Evolutionary conservation across 1,140 invertebrate species (phyloP).

Genomic region (Brachionus manjavacas): DNA sequence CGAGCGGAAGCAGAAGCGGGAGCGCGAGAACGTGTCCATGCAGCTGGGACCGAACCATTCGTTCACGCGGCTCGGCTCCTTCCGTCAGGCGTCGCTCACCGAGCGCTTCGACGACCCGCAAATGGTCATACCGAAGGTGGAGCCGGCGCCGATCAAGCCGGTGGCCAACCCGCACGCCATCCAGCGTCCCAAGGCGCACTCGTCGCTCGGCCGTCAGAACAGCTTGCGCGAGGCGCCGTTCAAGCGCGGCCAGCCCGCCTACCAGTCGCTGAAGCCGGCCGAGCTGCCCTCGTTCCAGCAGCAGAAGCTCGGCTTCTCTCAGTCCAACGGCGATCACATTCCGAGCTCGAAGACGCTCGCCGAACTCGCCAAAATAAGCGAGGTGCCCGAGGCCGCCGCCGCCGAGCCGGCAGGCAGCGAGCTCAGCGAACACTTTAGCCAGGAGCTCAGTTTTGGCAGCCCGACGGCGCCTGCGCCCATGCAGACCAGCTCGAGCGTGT

Average conservation of each 20-base stretch:
- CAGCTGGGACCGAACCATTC: constrained; percentile 89
- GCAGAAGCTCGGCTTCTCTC: not conserved
- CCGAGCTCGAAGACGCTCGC: not conserved
- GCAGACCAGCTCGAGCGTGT: not conserved
- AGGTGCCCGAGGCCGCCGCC: not conserved
- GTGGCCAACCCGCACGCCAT: constrained; percentile 18
- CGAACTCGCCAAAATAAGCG: not conserved
- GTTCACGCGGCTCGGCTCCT: constrained; percentile 85
- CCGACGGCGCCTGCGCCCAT: not conserved
- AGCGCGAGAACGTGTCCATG: constrained; percentile 74
- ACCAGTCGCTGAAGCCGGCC: not conserved
- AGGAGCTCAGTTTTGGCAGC: not conserved
- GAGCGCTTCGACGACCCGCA: constrained; percentile 68
- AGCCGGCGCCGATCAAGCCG: not conserved
- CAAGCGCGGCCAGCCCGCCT: not conserved
- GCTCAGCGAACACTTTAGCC: not conserved
- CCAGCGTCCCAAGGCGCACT: not conserved
- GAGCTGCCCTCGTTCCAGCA: constrained; percentile 27
- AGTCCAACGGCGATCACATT: not conserved
- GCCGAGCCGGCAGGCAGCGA: too few species aligned
- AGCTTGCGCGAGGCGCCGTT: not conserved
- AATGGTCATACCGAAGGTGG: constrained; percentile 45
- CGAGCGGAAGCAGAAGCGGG: constrained; percentile 91
- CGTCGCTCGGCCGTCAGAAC: not conserved
- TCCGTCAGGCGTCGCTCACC: constrained; percentile 72